Base-by-base conservation (phyloP, 2,113 vertebrate genomes). In the cattle (Bos taurus) region DNA sequence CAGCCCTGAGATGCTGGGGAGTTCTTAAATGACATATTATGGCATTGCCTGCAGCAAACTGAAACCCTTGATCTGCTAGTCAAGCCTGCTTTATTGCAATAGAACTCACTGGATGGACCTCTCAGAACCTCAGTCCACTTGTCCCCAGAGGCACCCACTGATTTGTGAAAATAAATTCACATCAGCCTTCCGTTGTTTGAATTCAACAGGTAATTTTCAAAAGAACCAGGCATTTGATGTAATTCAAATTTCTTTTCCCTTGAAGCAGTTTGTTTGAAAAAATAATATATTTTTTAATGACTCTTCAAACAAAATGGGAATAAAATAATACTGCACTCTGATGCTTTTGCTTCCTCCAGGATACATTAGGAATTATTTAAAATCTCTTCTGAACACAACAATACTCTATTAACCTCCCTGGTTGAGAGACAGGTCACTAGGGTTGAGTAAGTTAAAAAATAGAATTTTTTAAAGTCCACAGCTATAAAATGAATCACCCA, bases 181-280 rank as follows among this genome's bases (percentile, higher is more conserved):
- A 1, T 40, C n/a, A 7, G 11, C 33, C 52, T 59, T 25, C 14
- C 3, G 77, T 8, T 12, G 43, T 84, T 54, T 12, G 36, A 57
- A 59, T 84, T 52, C 87, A 95, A 95, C 95, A 96, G 86, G 96
- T 95, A 74, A 77, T 95, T 95, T 96, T 96, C 83, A 62, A 59
- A 98, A 30, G 94, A 91, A 30, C 26, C 78, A 83, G 78, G 43
- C 80, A 59, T 97, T 94, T 96, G 91, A 95, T 91, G 78, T 78
- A 28, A 90, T 95, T 96, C 50, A 83, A 48, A 83, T 36, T 64
- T 91, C 56, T 95, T 92, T 94, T 85, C 93, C 95, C 96, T 97
- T 23, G 40, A 91, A 95, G 96, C 83, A 6, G 87, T 89, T 87
- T 80, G 26, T 93, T 94, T 83, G 89, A 97, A 92, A 96, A 91